Base-by-base conservation (phyloP, 2,888 invertebrate genomes). In the Choristoneura rosaceana region DNA sequence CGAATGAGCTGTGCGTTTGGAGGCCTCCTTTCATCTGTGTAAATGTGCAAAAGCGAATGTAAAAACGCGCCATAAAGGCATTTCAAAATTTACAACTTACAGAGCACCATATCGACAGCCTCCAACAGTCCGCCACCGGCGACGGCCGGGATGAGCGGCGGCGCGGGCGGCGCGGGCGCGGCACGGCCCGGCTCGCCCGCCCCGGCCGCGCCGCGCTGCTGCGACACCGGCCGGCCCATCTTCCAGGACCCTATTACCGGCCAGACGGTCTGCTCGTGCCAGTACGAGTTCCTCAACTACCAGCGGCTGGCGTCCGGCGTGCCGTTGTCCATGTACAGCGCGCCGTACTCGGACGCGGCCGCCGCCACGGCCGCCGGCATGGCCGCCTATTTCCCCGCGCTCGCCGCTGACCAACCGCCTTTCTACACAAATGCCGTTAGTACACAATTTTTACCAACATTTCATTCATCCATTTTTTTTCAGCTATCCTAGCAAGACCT, bases 161-260 rank as follows among this genome's bases (percentile, higher is more conserved):
- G 95, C 82, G 91, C 95, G 83, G 93, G 85, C 84, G 88, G 94
- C 89, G 81, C 95, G 75, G 92, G 94, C 89, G 81, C 95, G 75
- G 92, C 94, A 70, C 90, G 95, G 73, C 90, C 95, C 69, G 89
- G 94, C 86, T 91, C 95, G 76, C 91, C 95, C 61, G 89, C 94
- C 70, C 92, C 95, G 74, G 88, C 95, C 71, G 94, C 95, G 78
- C 93, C 95, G 76, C 93, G 98, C 82, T 98, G 98, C 95, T 98
- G 98, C 94, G 98, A 98, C 95, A 98, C 98, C 78, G 98, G 98
- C 79, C 96, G 98, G 84, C 97, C 98, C 77, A 96, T 98, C 88
- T 98, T 97, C 94, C 97, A 97, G 87, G 98, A 98, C 92, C 98
- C 98, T 60, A 95, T 98, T 80, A 97, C 97, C 80, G 98, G 98